These are phyloP conservation scores for Falcaria lacertinaria DNA, from an alignment of 2,888 invertebrate genomes.

Conservation along the genomic window DNA sequence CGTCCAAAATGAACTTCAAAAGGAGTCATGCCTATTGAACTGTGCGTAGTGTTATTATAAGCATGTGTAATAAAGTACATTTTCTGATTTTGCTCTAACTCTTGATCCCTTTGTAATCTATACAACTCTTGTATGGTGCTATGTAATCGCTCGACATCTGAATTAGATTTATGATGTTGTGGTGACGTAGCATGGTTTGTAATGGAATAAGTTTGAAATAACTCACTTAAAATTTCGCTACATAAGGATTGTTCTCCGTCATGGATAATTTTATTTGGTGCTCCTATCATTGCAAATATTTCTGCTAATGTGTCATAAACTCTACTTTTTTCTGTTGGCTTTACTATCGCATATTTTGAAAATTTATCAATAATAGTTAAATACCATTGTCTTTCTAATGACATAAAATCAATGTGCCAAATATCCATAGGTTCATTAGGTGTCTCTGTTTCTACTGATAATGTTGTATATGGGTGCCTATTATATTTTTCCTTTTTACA, in stretches of 20 bases:
- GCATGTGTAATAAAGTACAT: no score
- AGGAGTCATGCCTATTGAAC: no score
- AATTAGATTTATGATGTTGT: slow-evolving; percentile 16
- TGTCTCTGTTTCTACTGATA: slow-evolving; percentile 5
- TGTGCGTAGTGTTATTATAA: no score
- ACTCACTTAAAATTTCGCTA: slow-evolving; percentile 12
- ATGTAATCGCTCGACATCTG: slow-evolving; percentile 14
- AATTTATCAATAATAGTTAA: slow-evolving; percentile 17
- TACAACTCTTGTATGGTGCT: slow-evolving; percentile 13
- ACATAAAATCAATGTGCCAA: slow-evolving; percentile 11
- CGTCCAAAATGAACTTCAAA: no score
- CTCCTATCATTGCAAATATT: slow-evolving; percentile 13
- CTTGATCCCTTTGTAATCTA: no score
- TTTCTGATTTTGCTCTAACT: no score
- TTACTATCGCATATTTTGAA: slow-evolving; percentile 14
- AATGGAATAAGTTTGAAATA: slow-evolving; percentile 13
- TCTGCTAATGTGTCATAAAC: slow-evolving; percentile 14
- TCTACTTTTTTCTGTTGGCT: slow-evolving; percentile 12
- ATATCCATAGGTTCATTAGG: not conserved
- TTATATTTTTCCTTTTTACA: slow-evolving; percentile 13
- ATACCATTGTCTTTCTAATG: slow-evolving; percentile 15
- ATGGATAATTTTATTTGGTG: slow-evolving; percentile 14
- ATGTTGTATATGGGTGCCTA: slow-evolving; percentile 6
- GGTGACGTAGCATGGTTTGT: slow-evolving; percentile 11
- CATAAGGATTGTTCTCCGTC: slow-evolving; percentile 15